Base-by-base conservation (phyloP, 2,888 invertebrate species). In the Drosophila parthenogenetica region DNA sequence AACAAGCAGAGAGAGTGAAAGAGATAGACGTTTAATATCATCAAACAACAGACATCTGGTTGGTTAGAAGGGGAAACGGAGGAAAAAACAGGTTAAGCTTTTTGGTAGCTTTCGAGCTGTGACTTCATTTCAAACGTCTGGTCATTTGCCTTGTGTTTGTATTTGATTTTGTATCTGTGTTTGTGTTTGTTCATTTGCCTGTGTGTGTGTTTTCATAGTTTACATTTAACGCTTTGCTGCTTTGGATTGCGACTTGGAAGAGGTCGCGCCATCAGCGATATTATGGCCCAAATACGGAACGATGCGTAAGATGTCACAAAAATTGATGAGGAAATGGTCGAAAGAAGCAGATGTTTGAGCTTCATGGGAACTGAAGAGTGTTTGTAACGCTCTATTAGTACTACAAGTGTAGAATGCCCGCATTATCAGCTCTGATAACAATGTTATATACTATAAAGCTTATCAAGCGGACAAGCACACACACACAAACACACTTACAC, bases 61-160 rank as follows among this genome's bases (percentile, higher is more conserved):
- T 58, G 39, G 37, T 48, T 58, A 58, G 60, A 61, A 46, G 59
- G 42, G 62, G 29, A 29, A 29, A 29, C 29, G 29, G 29, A 63
- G 48, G 60, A 63, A 55, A 82, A 83, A 83, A 83, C 83, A 83
- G 83, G 83, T 83, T 83, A 86, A 83, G 86, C 88, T 82, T 83
- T 63, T 70, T 60, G 82, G 70, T 65, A 60, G 69, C 73, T 75
- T 75, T 75, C 77, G 63, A 72, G 86, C 81, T 81, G 68, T 82
- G 88, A 83, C 83, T 83, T 83, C 83, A 83, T 83, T 83, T 82
- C 63, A 57, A 69, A 62, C 83, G 48, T 29, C 55, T 64, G 71
- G 77, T 72, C 68, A 58, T 54, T 54, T 48, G 60, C 43, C 37
- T 39, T 49, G 48, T 32, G 16, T 32, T 48, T 48, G 16, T 16